Evolutionary conservation across 2,797 vertebrate species (phyloP).

Genomic region (Chaetodon trifasciatus): DNA sequence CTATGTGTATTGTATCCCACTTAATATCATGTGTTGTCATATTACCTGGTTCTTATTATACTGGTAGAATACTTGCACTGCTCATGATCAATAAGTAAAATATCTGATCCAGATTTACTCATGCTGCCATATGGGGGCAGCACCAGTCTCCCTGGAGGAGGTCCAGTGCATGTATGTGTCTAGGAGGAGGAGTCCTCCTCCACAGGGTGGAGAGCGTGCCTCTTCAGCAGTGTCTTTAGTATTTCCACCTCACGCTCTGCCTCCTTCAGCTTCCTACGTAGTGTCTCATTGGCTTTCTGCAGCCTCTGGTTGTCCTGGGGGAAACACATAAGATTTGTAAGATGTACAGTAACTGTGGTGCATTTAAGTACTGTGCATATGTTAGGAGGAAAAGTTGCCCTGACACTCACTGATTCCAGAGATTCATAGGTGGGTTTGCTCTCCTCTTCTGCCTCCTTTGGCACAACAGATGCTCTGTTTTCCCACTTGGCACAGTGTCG

Average conservation of each 20-base stretch:
- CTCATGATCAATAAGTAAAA: conserved; percentile 36
- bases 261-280: conserved; percentile 84
- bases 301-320: conserved; percentile 83
- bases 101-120: conserved; percentile 30
- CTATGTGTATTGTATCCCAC: conserved; percentile 13
- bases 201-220: conserved; percentile 81
- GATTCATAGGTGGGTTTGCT: conserved; percentile 86
- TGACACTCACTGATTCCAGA: conserved; percentile 88
- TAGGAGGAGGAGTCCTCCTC: conserved; percentile 86
- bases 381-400: background rate
- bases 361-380: background rate
- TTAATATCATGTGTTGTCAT: conserved; percentile 15
- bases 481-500: conserved; percentile 95
- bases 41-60: conserved; percentile 6
- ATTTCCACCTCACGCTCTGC: conserved; percentile 82
- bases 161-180: conserved; percentile 22
- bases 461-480: conserved; percentile 88
- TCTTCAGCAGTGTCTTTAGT: conserved; percentile 84
- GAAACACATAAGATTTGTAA: conserved; percentile 25
- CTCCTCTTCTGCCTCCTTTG: conserved; percentile 83
- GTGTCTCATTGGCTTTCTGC: conserved; percentile 80
- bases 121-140: conserved; percentile 56
- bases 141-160: conserved; percentile 40
- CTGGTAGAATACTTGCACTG: conserved; percentile 31
- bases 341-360: background rate